These are phyloP conservation scores for Todiramphus saurophagus DNA, from an alignment of 2,113 vertebrate genomes.

Conservation along the genomic window DNA sequence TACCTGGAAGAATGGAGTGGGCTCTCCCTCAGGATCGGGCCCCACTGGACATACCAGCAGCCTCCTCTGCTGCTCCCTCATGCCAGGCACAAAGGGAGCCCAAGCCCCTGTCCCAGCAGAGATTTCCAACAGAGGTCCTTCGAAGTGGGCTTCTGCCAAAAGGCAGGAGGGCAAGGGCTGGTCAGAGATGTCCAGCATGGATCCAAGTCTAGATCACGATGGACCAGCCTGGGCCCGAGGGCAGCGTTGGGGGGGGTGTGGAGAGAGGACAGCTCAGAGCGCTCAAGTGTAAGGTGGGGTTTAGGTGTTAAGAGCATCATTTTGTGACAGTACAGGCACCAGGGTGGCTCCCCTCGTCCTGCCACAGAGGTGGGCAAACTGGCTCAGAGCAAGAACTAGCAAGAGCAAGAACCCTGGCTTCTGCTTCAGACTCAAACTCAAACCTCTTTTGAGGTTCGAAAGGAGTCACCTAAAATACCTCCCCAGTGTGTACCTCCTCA, in stretches of 20 bases:
- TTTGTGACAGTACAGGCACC: not conserved
- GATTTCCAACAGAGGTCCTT: not conserved
- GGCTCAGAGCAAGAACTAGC: not conserved
- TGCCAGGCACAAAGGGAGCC: not conserved
- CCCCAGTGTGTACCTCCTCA: not conserved
- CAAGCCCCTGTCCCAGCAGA: not conserved
- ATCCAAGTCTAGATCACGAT: not conserved
- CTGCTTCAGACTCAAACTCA: slow-evolving; percentile 17
- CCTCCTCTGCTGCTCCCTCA: not conserved
- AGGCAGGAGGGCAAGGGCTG: not conserved
- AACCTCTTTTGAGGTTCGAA: slow-evolving; percentile 17
- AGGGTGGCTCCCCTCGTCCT: not conserved
- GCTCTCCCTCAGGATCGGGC: not conserved
- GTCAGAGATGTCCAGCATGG: not conserved
- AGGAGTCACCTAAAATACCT: not conserved
- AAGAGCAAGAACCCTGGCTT: not conserved
- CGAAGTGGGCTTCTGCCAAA: not conserved
- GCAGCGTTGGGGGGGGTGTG: too few relatives aligned
- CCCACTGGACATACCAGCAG: not conserved
- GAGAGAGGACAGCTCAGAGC: not conserved
- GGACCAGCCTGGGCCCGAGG: not conserved
- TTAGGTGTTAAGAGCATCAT: not conserved
- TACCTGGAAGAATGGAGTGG: not conserved
- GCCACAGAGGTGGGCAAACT: slow-evolving; percentile 49
- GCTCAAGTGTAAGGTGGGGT: not conserved